Percentiles rank a stretch among this genome's conserved stretches.
phyloP scores from a whole-genome alignment of 2,797 vertebrate genomes.

The Rhinoraja longicauda region DNA sequence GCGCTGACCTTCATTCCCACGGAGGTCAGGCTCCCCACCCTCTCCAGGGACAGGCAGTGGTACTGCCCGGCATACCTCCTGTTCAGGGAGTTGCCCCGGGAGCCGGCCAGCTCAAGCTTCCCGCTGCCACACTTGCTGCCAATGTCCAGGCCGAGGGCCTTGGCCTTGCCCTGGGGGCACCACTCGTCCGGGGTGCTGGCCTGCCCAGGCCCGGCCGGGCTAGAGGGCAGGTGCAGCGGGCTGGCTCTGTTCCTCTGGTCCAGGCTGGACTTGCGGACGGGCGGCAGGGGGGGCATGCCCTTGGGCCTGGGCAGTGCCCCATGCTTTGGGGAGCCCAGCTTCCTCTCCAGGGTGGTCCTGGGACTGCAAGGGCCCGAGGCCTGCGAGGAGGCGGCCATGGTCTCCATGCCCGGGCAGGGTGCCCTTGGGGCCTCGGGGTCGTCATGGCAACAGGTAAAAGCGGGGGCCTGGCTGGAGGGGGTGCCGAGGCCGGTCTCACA shows the following conservation, averaged over 20 bases:
- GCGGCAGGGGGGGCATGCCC: constrained; percentile 65
- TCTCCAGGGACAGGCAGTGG: constrained; percentile 71
- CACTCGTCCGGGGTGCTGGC: constrained; percentile 64
- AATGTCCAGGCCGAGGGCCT: constrained; percentile 63
- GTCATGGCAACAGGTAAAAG: constrained; percentile 45
- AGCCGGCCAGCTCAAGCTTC: constrained; percentile 80
- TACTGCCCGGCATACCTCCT: constrained; percentile 73
- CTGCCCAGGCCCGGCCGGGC: constrained; percentile 49
- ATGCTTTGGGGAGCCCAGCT: constrained; percentile 61
- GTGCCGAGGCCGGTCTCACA: constrained; percentile 68
- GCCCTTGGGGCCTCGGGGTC: constrained; percentile 49
- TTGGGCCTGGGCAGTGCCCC: constrained; percentile 78
- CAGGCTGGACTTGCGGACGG: constrained; percentile 67
- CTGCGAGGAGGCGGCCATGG: constrained; percentile 46
- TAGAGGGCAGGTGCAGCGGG: constrained; percentile 56
- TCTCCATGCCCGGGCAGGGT: constrained; percentile 44
- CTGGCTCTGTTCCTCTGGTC: constrained; percentile 72
- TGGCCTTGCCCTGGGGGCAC: constrained; percentile 52
- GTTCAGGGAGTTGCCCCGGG: constrained; percentile 74
- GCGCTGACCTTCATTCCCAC: constrained; percentile 64
- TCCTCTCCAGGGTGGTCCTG: constrained; percentile 68
- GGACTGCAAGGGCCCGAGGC: constrained; percentile 59
- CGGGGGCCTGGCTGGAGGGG: constrained; percentile 45
- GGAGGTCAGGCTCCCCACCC: constrained; percentile 69
- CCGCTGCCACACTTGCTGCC: constrained; percentile 79